phyloP scores from a whole-genome alignment of 2,797 vertebrate genomes.

The Eremophila alpestris region DNA sequence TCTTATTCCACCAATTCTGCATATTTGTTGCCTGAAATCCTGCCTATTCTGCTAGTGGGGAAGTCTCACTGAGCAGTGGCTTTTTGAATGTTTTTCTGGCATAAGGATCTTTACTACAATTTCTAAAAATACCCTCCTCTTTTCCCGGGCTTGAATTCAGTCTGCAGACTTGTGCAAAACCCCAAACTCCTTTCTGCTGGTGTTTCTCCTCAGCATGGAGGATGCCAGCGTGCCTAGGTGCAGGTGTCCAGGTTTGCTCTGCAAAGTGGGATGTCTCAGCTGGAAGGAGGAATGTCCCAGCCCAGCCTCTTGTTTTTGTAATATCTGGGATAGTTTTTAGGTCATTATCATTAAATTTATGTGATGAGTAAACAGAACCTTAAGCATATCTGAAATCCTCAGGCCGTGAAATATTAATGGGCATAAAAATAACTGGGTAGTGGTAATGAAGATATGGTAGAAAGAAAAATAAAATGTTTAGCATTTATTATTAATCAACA shows the following conservation, averaged over 20 bases:
- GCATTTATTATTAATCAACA: neutral
- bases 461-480: neutral
- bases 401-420: neutral
- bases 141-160: neutral
- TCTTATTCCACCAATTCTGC: neutral
- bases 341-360: neutral
- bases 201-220: neutral
- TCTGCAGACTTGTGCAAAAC: accelerated
- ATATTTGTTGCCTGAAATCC: neutral
- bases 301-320: neutral
- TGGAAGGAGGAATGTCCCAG: neutral
- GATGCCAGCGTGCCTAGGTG: accelerated
- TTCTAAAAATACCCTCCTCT: neutral
- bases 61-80: neutral
- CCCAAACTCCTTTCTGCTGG: neutral
- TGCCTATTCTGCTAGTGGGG: neutral
- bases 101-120: neutral
- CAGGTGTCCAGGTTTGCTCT: neutral
- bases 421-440: neutral
- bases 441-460: neutral
- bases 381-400: neutral
- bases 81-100: neutral
- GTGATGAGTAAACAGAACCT: neutral
- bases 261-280: neutral
- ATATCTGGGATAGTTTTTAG: neutral